phyloP scores from a whole-genome alignment of 2,113 vertebrate genomes.

The Oryzias celebensis region DNA sequence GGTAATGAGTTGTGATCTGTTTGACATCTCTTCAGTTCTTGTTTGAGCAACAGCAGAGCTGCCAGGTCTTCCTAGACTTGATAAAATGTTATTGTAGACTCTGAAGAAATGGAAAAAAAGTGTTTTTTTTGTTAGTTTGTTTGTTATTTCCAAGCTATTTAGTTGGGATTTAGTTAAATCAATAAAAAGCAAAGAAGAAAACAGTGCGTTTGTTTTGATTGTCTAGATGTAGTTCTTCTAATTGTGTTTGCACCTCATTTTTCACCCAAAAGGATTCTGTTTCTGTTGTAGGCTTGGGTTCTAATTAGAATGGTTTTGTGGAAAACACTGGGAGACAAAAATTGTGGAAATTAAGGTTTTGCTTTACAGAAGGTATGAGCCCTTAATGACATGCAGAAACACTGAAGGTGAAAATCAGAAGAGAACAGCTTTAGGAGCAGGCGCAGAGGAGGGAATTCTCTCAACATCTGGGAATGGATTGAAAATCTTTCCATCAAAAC shows the following conservation, averaged over 20 bases:
- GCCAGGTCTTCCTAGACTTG: background rate
- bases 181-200: too few relatives aligned
- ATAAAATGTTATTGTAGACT: background rate
- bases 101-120: too few relatives aligned
- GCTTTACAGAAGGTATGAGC: constrained; percentile 19
- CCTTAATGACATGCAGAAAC: constrained; percentile 11
- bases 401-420: constrained; percentile 15
- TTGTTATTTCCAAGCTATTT: too few relatives aligned
- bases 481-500: constrained; percentile 61
- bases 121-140: too few relatives aligned
- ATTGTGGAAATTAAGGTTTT: background rate
- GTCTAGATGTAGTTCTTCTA: too few relatives aligned
- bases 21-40: background rate
- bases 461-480: constrained; percentile 60
- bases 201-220: too few relatives aligned
- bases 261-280: constrained; percentile 3
- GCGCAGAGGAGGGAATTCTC: constrained; percentile 33
- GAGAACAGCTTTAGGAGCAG: constrained; percentile 18
- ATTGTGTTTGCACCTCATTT: background rate
- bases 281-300: background rate
- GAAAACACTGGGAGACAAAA: background rate
- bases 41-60: background rate
- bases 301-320: too few relatives aligned
- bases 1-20: background rate
- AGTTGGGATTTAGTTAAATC: too few relatives aligned